Evolutionary conservation across 2,888 invertebrate genomes (phyloP).

Genomic region (Drosophila lutescens): DNA sequence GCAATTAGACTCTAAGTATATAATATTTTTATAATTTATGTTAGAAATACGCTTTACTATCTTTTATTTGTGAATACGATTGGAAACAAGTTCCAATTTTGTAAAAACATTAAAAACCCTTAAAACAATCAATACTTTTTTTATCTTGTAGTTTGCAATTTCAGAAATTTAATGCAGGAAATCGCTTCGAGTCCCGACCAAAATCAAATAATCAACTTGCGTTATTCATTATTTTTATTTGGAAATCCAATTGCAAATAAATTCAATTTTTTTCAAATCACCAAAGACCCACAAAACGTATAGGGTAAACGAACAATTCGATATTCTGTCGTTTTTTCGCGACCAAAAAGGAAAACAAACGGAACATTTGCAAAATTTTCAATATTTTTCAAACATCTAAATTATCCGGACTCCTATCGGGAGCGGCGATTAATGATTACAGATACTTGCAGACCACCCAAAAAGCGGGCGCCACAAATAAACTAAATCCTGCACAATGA

Average conservation of each 20-base stretch:
- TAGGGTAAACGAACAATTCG: conserved; percentile 17
- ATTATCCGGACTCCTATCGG: neutral
- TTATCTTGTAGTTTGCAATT: neutral
- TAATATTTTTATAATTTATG: conserved; percentile 72
- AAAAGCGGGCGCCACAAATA: conserved; percentile 3
- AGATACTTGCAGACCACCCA: neutral
- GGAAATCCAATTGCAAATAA: conserved; percentile 29
- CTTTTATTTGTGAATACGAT: conserved; percentile 66
- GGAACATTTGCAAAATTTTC: conserved; percentile 30
- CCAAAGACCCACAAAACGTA: conserved; percentile 18
- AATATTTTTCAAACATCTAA: conserved; percentile 21
- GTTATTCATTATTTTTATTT: conserved; percentile 29
- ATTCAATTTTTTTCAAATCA: conserved; percentile 6
- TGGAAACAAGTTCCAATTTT: conserved; percentile 64
- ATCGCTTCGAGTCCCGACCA: too few relatives aligned
- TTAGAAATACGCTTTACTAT: conserved; percentile 70
- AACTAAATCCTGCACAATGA: conserved; percentile 32
- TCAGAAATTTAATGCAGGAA: too few relatives aligned
- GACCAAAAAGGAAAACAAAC: conserved; percentile 19
- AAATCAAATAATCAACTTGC: too few relatives aligned
- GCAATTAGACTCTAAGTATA: conserved; percentile 22
- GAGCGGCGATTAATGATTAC: conserved; percentile 11
- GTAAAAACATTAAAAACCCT: conserved; percentile 30
- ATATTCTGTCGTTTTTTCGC: conserved; percentile 7
- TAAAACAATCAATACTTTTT: neutral